phyloP scores from a whole-genome alignment of 2,113 vertebrate species.

The Podilymbus podiceps region DNA sequence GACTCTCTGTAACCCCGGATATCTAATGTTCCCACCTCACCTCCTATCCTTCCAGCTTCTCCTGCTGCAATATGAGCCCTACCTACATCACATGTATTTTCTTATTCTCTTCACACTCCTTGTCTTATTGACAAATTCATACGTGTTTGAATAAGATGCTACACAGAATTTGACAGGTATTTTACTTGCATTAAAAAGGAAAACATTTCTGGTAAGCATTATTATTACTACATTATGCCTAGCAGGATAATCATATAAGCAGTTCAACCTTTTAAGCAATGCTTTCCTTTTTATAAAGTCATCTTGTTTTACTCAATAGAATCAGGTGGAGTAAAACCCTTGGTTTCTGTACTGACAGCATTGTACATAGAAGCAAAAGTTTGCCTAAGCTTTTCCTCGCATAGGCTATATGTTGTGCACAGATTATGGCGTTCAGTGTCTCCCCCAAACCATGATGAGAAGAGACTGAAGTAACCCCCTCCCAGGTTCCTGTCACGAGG shows the following conservation, averaged over 20 bases:
- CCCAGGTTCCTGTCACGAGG: rapidly evolving
- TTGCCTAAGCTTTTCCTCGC: not conserved
- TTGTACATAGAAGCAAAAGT: not conserved
- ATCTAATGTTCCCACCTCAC: not conserved
- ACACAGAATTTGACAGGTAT: not conserved
- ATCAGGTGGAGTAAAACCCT: not conserved
- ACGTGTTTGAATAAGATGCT: not conserved
- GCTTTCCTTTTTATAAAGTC: not conserved
- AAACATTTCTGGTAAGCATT: not conserved
- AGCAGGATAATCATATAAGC: not conserved
- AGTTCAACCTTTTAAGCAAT: not conserved
- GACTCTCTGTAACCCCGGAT: not conserved
- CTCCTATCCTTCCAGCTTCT: not conserved
- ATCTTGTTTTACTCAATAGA: not conserved
- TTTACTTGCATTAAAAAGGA: not conserved
- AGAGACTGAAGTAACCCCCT: not conserved
- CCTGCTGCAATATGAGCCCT: not conserved
- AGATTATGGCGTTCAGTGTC: not conserved
- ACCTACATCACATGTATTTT: not conserved
- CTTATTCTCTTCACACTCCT: not conserved
- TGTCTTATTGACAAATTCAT: not conserved
- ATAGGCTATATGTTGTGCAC: not conserved
- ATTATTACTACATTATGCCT: not conserved
- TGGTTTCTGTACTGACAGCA: not conserved
- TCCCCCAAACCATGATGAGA: not conserved